These are phyloP conservation scores for Linurgus olivaceus DNA, from an alignment of 2,797 vertebrate species.

Conservation along the genomic window DNA sequence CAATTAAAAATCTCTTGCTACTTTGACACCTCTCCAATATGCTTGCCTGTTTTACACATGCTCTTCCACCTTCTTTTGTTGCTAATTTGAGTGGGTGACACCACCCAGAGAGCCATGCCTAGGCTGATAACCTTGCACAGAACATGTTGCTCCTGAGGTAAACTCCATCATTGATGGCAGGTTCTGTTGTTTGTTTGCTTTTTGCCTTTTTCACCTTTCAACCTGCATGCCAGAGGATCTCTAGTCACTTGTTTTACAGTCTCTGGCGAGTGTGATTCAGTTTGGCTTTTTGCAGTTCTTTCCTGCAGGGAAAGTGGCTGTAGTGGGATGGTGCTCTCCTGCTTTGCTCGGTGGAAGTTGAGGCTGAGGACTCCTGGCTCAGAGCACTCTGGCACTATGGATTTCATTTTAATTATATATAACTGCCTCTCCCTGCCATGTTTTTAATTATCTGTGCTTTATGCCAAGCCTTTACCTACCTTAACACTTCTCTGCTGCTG, in stretches of 20 bases:
- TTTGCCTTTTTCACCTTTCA: background rate
- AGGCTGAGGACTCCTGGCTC: background rate
- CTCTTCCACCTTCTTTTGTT: background rate
- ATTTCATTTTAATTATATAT: background rate
- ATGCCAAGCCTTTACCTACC: background rate
- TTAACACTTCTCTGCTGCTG: background rate
- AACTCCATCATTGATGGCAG: background rate
- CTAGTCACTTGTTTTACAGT: background rate
- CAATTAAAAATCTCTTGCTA: background rate
- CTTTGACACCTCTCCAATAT: background rate
- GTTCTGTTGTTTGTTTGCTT: too few species aligned
- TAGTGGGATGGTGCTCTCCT: background rate
- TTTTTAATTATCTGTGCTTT: conserved; percentile 13
- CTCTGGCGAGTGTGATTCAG: background rate
- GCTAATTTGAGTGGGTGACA: background rate
- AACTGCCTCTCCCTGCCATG: background rate
- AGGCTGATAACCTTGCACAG: background rate
- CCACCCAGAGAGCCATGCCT: background rate
- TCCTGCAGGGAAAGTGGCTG: background rate
- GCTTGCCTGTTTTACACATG: background rate
- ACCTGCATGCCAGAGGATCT: background rate
- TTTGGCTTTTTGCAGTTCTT: background rate
- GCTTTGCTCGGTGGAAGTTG: background rate
- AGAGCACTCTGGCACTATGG: accelerated
- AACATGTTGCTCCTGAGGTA: accelerated